phyloP scores from a whole-genome alignment of 2,113 vertebrate genomes.

The Hylia prasina region DNA sequence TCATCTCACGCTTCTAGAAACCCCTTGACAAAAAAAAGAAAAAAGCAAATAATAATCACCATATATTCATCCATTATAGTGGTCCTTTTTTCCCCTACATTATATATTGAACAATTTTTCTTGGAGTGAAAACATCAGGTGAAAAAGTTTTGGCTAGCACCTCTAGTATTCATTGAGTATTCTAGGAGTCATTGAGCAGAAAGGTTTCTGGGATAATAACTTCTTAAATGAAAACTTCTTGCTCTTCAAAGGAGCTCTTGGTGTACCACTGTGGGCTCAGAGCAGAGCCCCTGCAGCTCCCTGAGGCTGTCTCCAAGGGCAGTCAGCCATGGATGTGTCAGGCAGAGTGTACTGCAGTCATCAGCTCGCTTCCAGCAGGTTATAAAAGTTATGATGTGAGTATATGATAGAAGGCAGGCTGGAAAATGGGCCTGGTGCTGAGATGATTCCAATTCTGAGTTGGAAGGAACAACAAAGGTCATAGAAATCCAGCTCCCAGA shows the following conservation, averaged over 20 bases:
- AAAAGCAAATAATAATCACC: background rate
- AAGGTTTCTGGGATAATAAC: background rate
- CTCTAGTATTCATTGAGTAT: background rate
- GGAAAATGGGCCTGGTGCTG: background rate
- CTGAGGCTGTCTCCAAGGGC: background rate
- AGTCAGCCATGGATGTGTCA: background rate
- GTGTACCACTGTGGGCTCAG: fast-evolving
- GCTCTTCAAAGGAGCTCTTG: background rate
- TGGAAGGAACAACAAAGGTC: background rate
- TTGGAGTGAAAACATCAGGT: background rate
- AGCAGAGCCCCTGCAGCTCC: background rate
- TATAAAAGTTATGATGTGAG: background rate
- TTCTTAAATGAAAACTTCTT: background rate
- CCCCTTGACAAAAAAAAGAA: background rate
- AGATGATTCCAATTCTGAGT: background rate
- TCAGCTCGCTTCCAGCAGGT: background rate
- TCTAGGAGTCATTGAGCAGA: background rate
- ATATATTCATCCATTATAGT: background rate
- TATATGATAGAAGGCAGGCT: background rate
- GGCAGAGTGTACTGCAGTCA: background rate
- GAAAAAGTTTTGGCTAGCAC: background rate
- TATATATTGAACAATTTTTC: background rate
- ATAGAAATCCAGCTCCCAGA: background rate
- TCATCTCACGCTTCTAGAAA: background rate
- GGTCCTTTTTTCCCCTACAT: fast-evolving